Base-by-base conservation (phyloP, 2,797 vertebrate species). In the Antrozous pallidus region DNA sequence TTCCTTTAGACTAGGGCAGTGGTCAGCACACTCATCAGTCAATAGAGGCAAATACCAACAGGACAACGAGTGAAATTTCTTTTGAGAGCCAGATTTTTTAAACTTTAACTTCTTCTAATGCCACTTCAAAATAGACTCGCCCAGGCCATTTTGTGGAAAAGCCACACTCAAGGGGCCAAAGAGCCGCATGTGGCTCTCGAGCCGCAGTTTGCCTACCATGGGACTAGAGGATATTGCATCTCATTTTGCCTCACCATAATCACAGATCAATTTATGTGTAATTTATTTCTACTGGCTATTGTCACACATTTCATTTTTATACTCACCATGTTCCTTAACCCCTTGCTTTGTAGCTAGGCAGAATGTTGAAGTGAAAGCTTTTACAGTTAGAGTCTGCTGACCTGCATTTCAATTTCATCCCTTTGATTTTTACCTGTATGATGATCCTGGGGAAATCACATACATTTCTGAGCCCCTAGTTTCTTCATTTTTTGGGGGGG, bases 181-280 rank as follows among this genome's bases (percentile, higher is more conserved):
- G n/a, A n/a, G n/a, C n/a, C n/a, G n/a, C n/a, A n/a, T n/a, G n/a
- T n/a, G n/a, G n/a, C n/a, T n/a, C n/a, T n/a, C n/a, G n/a, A n/a
- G n/a, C n/a, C n/a, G n/a, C n/a, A n/a, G n/a, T n/a, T n/a, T n/a
- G n/a, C n/a, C n/a, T n/a, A n/a, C n/a, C n/a, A n/a, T n/a, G n/a
- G n/a, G n/a, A n/a, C n/a, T n/a, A n/a, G 54, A 90, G 58, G 40
- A 33, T 31, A 87, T n/a, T 90, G 33, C 24, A 45, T 87, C 74
- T 92, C 14, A 28, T 85, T 95, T 93, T 90, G 28, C n/a, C 22
- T 86, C 24, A 56, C 36, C 33, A 18, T 88, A 93, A 90, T 84
- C 88, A 70, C 42, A 51, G 67, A 65, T 71, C 22, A 84, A 56
- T 92, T 92, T 67, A 90, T 38, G 31, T 38, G 38, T 26, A 18